phyloP scores from a whole-genome alignment of 2,113 vertebrate genomes.

The Boulengeromyrus knoepffleri region DNA sequence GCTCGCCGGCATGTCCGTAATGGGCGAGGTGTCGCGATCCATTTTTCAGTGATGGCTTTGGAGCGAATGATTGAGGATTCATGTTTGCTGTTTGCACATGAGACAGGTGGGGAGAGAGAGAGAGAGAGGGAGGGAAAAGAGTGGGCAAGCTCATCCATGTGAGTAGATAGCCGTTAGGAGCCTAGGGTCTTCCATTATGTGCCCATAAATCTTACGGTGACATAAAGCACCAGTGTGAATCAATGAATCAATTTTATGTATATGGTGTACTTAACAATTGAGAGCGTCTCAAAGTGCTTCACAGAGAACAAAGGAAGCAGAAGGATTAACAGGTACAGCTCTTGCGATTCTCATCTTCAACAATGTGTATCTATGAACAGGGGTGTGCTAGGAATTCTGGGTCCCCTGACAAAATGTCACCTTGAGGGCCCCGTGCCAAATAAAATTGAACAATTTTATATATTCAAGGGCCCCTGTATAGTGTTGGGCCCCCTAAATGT shows the following conservation, averaged over 20 bases:
- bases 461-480: not conserved
- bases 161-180: not conserved
- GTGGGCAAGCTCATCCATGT: not conserved
- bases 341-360: not conserved
- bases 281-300: not conserved
- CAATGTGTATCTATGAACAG: not conserved
- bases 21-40: not conserved
- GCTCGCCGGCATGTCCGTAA: not conserved
- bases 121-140: not conserved
- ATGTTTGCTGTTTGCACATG: not conserved
- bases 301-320: not conserved
- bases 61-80: not conserved
- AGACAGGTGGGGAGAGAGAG: not conserved
- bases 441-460: not conserved
- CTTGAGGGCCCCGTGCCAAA: not conserved
- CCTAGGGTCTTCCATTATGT: not conserved
- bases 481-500: not conserved
- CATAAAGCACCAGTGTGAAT: not conserved
- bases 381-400: not conserved
- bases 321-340: not conserved
- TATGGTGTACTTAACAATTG: not conserved
- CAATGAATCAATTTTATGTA: constrained; percentile 14
- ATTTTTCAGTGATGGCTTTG: not conserved
- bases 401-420: not conserved
- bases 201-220: not conserved